Evolutionary conservation across 35 echinoderm and acorn worm species (phyloP).

Genomic region (Hemicentrotus pulcherrimus): DNA sequence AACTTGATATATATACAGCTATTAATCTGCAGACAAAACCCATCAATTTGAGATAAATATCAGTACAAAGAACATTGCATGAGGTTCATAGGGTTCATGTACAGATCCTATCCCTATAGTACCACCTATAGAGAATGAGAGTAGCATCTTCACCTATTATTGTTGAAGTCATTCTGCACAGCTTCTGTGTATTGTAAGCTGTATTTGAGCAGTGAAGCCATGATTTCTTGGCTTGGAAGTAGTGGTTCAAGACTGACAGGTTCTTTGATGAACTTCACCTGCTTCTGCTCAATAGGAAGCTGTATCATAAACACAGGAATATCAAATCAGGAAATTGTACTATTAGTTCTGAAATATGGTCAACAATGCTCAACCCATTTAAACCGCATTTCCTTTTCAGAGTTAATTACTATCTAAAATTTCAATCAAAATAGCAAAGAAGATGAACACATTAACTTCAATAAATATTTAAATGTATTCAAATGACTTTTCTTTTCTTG

Average conservation of each 20-base stretch:
- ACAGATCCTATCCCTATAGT: not conserved
- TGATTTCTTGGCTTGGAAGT: constrained; percentile 67
- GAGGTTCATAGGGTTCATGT: not conserved
- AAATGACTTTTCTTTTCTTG: not conserved
- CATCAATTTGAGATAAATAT: too few species aligned
- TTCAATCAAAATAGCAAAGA: too few species aligned
- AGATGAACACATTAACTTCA: not conserved
- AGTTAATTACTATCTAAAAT: too few species aligned
- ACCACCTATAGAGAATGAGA: not conserved
- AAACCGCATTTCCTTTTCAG: not conserved
- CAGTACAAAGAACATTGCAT: too few species aligned
- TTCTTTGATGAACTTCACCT: constrained; percentile 83
- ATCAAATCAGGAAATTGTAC: not conserved
- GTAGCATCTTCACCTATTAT: constrained; percentile 56
- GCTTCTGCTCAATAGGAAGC: constrained; percentile 73
- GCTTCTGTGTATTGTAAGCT: constrained; percentile 75
- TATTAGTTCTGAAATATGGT: not conserved
- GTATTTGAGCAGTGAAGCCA: constrained; percentile 85
- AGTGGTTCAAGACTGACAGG: constrained; percentile 51
- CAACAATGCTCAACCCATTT: not conserved
- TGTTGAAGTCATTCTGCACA: constrained; percentile 78
- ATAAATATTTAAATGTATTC: not conserved
- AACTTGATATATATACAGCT: too few species aligned
- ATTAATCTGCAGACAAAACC: too few species aligned
- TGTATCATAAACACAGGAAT: constrained; percentile 15